These are phyloP conservation scores for Forbesichthys papilliferus DNA, from an alignment of 2,113 vertebrate species.

Conservation along the genomic window DNA sequence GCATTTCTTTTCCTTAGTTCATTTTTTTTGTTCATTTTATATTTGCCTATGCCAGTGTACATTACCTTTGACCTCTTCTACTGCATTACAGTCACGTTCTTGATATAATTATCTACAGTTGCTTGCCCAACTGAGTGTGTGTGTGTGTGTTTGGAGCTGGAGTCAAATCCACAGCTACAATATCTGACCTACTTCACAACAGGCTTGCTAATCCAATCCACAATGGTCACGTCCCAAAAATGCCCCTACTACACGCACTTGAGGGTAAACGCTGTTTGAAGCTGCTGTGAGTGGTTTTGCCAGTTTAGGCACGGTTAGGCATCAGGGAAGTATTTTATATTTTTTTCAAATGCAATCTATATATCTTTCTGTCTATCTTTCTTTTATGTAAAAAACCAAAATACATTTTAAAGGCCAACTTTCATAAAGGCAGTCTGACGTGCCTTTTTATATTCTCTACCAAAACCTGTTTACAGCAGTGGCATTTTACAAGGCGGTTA, in stretches of 20 bases:
- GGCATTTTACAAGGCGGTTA: too few species aligned
- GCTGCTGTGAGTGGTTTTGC: not conserved
- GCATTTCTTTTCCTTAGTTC: not conserved
- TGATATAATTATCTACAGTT: not conserved
- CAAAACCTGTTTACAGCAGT: too few species aligned
- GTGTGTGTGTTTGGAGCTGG: slow-evolving; percentile 1
- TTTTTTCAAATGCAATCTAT: not conserved
- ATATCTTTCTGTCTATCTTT: too few species aligned
- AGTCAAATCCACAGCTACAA: slow-evolving; percentile 16
- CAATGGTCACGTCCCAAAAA: not conserved
- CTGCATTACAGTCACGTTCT: too few species aligned
- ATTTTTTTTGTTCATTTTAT: too few species aligned
- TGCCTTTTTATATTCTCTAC: too few species aligned
- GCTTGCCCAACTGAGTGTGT: not conserved
- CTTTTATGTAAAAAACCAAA: too few species aligned
- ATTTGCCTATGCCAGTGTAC: too few species aligned
- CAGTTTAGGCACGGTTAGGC: not conserved
- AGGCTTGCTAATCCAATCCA: slow-evolving; percentile 18
- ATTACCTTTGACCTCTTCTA: too few species aligned
- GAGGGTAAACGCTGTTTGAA: not conserved
- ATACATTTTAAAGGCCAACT: too few species aligned
- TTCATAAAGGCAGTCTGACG: too few species aligned
- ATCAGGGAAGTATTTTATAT: not conserved
- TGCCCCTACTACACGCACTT: too few species aligned
- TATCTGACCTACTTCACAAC: slow-evolving; percentile 31